These are phyloP conservation scores for Suricata suricatta DNA, from an alignment of 2,113 vertebrate genomes.

Conservation along the genomic window DNA sequence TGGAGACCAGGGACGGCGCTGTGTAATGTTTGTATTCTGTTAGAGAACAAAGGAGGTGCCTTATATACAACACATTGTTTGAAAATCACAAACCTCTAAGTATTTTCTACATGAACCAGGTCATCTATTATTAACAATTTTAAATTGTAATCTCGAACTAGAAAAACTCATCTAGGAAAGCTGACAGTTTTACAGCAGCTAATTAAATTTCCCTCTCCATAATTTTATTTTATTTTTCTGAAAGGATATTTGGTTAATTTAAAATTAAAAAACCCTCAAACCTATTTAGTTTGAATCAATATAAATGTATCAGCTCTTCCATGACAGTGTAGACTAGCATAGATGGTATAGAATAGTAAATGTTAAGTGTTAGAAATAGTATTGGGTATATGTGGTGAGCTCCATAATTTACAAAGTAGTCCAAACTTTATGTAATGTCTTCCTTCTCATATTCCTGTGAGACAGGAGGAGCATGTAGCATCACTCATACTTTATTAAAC, in stretches of 20 bases:
- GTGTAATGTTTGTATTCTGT: background rate
- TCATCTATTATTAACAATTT: background rate
- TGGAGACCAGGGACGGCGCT: background rate
- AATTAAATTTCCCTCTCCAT: background rate
- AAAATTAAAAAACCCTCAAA: background rate
- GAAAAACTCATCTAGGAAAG: background rate
- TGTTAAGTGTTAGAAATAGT: background rate
- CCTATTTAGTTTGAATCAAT: background rate
- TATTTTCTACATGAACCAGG: background rate
- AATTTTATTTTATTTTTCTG: conserved; percentile 41
- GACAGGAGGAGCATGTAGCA: background rate
- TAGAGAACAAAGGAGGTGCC: background rate
- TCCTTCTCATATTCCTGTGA: conserved; percentile 13
- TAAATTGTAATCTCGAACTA: background rate
- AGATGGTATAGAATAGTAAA: background rate
- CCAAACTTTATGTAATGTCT: background rate
- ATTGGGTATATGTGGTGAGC: background rate
- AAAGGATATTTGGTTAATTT: conserved; percentile 31
- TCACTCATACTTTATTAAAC: background rate
- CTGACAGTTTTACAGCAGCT: background rate
- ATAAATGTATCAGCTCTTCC: background rate
- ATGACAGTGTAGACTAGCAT: background rate
- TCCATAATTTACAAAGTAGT: background rate
- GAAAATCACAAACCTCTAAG: background rate
- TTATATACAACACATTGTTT: background rate